Percentiles rank a stretch among this genome's conserved stretches.
Evolutionary conservation across 2,888 invertebrate species (phyloP).

Genomic region (Dorcus parallelipipedus): DNA sequence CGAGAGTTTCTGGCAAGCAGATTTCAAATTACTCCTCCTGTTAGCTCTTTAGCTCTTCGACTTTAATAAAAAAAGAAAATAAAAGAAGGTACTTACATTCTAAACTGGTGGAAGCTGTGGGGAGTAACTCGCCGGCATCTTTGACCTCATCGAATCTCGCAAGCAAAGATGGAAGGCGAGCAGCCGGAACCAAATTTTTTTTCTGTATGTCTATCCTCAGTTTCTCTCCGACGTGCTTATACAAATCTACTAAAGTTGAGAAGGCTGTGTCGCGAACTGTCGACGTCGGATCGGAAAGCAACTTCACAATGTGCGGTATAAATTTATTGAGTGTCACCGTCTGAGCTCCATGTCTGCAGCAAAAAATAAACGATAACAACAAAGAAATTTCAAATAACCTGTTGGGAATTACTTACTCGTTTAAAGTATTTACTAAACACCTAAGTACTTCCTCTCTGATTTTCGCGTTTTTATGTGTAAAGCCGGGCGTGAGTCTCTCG

Average conservation of each 20-base stretch:
- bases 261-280: constrained; percentile 86
- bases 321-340: constrained; percentile 78
- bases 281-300: constrained; percentile 82
- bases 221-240: constrained; percentile 89
- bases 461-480: constrained; percentile 89
- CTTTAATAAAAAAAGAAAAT: not conserved
- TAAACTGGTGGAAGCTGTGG: constrained; percentile 58
- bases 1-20: too few species aligned
- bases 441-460: constrained; percentile 85
- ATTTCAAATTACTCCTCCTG: too few species aligned
- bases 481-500: constrained; percentile 65
- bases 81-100: constrained; percentile 35
- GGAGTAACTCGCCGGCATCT: constrained; percentile 73
- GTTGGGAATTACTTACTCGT: constrained; percentile 63
- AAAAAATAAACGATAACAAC: not conserved
- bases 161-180: constrained; percentile 67
- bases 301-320: constrained; percentile 76
- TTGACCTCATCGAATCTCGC: constrained; percentile 85
- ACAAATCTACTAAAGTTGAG: constrained; percentile 82
- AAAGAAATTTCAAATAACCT: not conserved
- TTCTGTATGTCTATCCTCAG: constrained; percentile 77
- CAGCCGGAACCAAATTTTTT: constrained; percentile 73
- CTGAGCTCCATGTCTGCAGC: constrained; percentile 74
- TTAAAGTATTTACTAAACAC: constrained; percentile 76
- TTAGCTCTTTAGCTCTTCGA: too few species aligned